Conservation (phyloP, 2,113 vertebrate genomes). For the Solea senegalensis region DNA sequence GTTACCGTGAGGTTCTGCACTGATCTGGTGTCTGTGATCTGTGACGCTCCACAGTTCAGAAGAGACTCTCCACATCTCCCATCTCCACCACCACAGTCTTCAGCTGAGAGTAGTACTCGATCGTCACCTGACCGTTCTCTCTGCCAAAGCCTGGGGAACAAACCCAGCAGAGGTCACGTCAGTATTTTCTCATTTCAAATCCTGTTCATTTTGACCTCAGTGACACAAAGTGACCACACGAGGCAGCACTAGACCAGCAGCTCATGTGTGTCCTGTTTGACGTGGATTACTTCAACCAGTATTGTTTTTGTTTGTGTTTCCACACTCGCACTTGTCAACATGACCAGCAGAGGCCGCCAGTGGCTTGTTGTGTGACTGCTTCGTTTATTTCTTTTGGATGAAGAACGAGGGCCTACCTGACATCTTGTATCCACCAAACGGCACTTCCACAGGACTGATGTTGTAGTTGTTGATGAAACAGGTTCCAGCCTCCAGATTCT, state of each 20-base stretch:
- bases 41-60: conserved; percentile 67
- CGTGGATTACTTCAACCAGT: too few species aligned
- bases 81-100: conserved; percentile 96
- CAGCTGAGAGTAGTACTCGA: conserved; percentile 93
- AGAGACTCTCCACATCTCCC: conserved; percentile 88
- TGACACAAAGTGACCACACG: too few species aligned
- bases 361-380: too few species aligned
- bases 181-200: neutral
- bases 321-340: too few species aligned
- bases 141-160: conserved; percentile 89
- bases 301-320: too few species aligned
- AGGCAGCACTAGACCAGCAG: too few species aligned
- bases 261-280: too few species aligned
- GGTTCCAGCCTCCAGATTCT: conserved; percentile 88
- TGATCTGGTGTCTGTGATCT: too few species aligned
- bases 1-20: too few species aligned
- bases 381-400: too few species aligned
- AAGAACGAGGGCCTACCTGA: conserved; percentile 83
- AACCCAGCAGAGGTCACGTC: neutral
- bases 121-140: conserved; percentile 91
- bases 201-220: too few species aligned
- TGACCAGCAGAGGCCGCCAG: too few species aligned
- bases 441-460: conserved; percentile 86
- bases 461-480: conserved; percentile 99
- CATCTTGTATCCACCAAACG: conserved; percentile 95